Evolutionary conservation across 2,113 vertebrate species (phyloP), one percentile per base, ranked within the genome.

Genomic region (Microtus ochrogaster): DNA sequence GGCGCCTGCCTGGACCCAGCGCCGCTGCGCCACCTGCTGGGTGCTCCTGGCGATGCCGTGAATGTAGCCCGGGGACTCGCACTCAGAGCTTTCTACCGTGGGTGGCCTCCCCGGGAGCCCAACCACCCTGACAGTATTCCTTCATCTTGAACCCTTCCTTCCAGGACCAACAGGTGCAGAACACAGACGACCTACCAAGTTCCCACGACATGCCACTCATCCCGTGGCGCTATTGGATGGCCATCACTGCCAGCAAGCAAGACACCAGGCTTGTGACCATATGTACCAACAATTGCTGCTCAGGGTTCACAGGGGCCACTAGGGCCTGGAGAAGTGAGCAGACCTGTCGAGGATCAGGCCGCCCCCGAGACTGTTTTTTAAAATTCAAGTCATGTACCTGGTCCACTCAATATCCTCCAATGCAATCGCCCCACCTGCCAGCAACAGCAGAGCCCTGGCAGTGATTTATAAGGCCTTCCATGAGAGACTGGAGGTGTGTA

Each of bases 201-300:
- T 95, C 96, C 66, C 89, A 92, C n/a, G 92, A 98, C 8, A 52
- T 96, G 98, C 98, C 83, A 61, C 96, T 58, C 90, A 73, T 19
- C 98, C 98, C 0, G 95, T 99, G 49, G 98, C 97, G 0, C 97
- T 98, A 47, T 92, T 98, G 44, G 95, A 98, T 0, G 98, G 98
- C 30, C 98, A 98, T 96, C 97, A 95, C 0, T 98, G 98, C 78
- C 97, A 96, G 44, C 97, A 82, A 97, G 94, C 3, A 1, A 98
- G 98, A n/a, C 52, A 98, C 36, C 97, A 84, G 52, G 8, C 94
- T 82, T 98, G 98, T 87, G 98, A 98, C 96, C 98, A 98, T 5
- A 97, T 98, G 8, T 98, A 93, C 41, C 98, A 99, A 88, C 98
- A 98, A 94, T 97, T 99, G 28, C 85, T 97, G 81, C 98, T 98